Evolutionary conservation across 2,888 invertebrate species (phyloP).

Genomic region (Cryptosula pallasiana): DNA sequence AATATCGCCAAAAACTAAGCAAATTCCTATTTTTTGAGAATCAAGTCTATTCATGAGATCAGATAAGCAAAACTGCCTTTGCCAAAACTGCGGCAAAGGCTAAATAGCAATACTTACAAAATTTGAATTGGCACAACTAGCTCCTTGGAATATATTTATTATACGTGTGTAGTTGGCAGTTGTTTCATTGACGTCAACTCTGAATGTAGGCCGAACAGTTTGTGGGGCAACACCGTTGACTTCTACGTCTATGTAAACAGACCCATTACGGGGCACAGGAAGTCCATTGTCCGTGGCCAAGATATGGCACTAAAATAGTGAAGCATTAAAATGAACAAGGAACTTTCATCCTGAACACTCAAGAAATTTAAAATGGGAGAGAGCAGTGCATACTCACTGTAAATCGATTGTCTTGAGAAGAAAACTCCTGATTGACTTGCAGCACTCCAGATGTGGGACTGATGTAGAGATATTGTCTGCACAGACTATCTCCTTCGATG

Average conservation of each 20-base stretch:
- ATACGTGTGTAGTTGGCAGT: not conserved
- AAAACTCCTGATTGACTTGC: conserved; percentile 13
- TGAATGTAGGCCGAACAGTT: not conserved
- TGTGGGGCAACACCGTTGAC: not conserved
- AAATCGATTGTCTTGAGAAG: not conserved
- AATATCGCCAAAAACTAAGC: too few relatives aligned
- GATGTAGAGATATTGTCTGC: conserved; percentile 9
- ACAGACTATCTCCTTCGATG: not conserved
- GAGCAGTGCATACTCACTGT: too few relatives aligned
- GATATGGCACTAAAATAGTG: not conserved
- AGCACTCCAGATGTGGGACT: not conserved
- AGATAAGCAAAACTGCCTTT: too few relatives aligned
- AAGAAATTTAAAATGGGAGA: too few relatives aligned
- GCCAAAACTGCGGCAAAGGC: too few relatives aligned
- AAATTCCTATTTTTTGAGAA: too few relatives aligned
- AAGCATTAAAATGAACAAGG: not conserved
- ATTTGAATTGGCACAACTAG: conserved; percentile 2
- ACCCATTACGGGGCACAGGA: not conserved
- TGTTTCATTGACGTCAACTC: not conserved
- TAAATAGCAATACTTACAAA: not conserved
- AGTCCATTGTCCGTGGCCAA: not conserved
- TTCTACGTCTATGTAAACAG: not conserved
- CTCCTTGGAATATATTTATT: conserved; percentile 3
- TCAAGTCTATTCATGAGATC: too few relatives aligned
- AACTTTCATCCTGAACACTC: not conserved